Evolutionary conservation across 2,797 vertebrate species (phyloP).

Genomic region (Clarias laeviceps): DNA sequence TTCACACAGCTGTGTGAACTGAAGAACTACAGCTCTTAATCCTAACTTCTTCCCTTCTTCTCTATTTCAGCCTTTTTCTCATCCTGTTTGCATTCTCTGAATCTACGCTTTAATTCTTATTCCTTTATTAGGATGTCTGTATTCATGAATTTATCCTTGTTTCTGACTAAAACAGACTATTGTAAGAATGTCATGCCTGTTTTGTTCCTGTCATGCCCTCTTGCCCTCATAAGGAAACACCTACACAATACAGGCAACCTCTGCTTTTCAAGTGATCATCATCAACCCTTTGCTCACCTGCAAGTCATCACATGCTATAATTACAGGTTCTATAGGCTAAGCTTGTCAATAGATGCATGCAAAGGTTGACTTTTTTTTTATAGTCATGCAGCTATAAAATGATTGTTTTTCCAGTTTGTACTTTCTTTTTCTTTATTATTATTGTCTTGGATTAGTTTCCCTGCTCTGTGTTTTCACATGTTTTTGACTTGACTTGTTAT

Average conservation of each 20-base stretch:
- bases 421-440: background rate
- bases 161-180: background rate
- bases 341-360: background rate
- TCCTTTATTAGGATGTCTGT: background rate
- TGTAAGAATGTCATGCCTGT: background rate
- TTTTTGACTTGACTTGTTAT: background rate
- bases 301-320: slow-evolving; percentile 24
- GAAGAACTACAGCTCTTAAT: slow-evolving; percentile 64
- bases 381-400: background rate
- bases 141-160: background rate
- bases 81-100: slow-evolving; percentile 3
- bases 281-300: background rate
- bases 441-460: background rate
- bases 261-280: background rate
- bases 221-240: background rate
- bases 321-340: background rate
- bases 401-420: background rate
- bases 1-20: slow-evolving; percentile 50
- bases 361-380: background rate
- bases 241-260: background rate
- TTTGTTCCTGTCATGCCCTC: background rate
- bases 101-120: background rate
- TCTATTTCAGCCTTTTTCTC: background rate
- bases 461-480: background rate
- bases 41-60: slow-evolving; percentile 44